Evolutionary conservation across 1,140 invertebrate genomes (phyloP), one percentile per base, ranked within the genome.

Genomic region (Nautilus pompilius): DNA sequence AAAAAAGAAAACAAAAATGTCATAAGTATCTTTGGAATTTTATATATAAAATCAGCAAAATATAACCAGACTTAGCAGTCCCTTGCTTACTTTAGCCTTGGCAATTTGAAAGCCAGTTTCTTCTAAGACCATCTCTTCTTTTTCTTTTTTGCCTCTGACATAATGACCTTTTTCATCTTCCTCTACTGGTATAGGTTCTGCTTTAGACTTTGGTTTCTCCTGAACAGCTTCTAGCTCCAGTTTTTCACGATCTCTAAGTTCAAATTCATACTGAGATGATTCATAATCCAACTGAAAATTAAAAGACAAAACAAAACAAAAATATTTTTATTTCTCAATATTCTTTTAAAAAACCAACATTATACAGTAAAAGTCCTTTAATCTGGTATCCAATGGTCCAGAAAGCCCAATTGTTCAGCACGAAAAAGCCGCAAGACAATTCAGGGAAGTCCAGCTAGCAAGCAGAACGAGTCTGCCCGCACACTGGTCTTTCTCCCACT

Each of bases 21-120:
- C n/a, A 1, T n/a, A 15, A 41, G n/a, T 41, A 41, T 41, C n/a
- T 41, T 41, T 41, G 36, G n/a, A 15, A n/a, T 41, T 1, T 41
- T n/a, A 13, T 15, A 13, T 41, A 41, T 15, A 41, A 41, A 41
- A 41, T 1, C n/a, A n/a, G n/a, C n/a, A n/a, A n/a, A n/a, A n/a
- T n/a, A n/a, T n/a, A n/a, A n/a, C n/a, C n/a, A n/a, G n/a, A 41
- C n/a, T 41, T 41, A 32, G 17, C 22, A 57, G 15, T n/a, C 10
- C 22, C 10, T 26, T 57, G 29, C 32, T 41, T 70, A 78, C 76
- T 62, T 72, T 58, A 49, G 72, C 73, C 63, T 79, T 79, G 5
- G 74, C 73, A 26, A 76, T 80, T n/a, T 67, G 54, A 17, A 79
- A 71, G 32, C 71, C 65, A n/a, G 51, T 45, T 32, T 72, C 69